Percentiles rank a stretch among this genome's conserved stretches.
These are phyloP conservation scores for Gallinago stenura DNA, from an alignment of 2,797 vertebrate species.

Conservation along the genomic window DNA sequence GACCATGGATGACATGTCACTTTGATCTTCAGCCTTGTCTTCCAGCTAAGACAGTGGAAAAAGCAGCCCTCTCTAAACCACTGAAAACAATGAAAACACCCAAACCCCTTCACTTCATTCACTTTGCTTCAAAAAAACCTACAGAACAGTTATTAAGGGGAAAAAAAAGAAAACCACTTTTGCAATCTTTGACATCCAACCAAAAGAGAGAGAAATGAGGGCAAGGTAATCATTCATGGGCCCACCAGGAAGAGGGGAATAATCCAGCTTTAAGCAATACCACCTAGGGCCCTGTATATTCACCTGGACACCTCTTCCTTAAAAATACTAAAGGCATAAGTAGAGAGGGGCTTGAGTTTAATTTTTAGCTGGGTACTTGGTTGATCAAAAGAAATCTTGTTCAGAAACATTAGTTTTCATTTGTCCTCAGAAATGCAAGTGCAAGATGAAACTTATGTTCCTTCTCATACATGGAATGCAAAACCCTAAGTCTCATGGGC, in stretches of 20 bases:
- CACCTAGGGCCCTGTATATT: background rate
- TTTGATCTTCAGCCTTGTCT: background rate
- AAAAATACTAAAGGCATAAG: background rate
- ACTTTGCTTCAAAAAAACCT: background rate
- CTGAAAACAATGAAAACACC: background rate
- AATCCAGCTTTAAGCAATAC: background rate
- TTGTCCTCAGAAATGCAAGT: background rate
- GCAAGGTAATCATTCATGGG: background rate
- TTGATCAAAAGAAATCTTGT: background rate
- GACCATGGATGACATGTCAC: background rate
- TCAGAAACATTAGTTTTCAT: background rate
- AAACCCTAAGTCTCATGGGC: rapidly evolving
- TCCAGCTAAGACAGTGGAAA: background rate
- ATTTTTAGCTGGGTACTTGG: background rate
- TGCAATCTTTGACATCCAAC: background rate
- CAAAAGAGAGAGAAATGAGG: background rate
- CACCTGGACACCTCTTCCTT: background rate
- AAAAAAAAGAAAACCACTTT: background rate
- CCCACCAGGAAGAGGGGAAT: rapidly evolving
- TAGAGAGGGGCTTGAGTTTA: background rate
- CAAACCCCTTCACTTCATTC: background rate
- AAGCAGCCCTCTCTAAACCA: background rate
- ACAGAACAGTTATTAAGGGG: background rate
- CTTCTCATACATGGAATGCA: background rate
- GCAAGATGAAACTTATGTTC: background rate